A percentile compares a stretch with the other conserved stretches of the same genome.
phyloP scores from a whole-genome alignment of 2,888 invertebrate genomes.

The Geophilus truncorum region DNA sequence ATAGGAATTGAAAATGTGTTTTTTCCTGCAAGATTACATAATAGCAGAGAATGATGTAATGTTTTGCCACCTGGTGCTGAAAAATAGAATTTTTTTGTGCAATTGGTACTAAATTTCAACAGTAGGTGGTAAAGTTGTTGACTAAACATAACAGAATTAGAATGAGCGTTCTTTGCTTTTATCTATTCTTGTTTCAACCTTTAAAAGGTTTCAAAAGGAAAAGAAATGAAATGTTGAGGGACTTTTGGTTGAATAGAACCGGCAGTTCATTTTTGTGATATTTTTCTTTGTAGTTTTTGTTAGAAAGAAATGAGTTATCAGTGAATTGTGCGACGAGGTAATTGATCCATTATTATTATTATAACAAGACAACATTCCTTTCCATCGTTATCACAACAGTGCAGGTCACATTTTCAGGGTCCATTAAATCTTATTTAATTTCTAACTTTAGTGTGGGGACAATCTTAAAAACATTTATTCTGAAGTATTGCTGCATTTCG shows the following conservation, averaged over 20 bases:
- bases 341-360: not conserved
- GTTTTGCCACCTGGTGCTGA: too few species aligned
- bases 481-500: not conserved
- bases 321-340: not conserved
- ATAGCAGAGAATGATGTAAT: too few species aligned
- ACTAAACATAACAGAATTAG: too few species aligned
- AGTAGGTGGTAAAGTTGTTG: too few species aligned
- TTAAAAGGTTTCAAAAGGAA: not conserved
- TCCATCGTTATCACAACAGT: not conserved
- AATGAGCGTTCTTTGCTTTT: too few species aligned
- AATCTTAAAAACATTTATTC: not conserved
- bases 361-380: not conserved
- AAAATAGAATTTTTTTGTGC: too few species aligned
- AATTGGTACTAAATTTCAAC: too few species aligned
- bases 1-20: not conserved
- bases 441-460: not conserved
- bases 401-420: not conserved
- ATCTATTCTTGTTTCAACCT: too few species aligned
- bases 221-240: not conserved
- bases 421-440: not conserved
- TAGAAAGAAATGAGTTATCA: not conserved
- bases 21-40: not conserved
- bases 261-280: not conserved
- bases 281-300: not conserved
- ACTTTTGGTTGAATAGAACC: not conserved